Conservation (phyloP, 2,113 vertebrate genomes). For the Microtus richardsoni region DNA sequence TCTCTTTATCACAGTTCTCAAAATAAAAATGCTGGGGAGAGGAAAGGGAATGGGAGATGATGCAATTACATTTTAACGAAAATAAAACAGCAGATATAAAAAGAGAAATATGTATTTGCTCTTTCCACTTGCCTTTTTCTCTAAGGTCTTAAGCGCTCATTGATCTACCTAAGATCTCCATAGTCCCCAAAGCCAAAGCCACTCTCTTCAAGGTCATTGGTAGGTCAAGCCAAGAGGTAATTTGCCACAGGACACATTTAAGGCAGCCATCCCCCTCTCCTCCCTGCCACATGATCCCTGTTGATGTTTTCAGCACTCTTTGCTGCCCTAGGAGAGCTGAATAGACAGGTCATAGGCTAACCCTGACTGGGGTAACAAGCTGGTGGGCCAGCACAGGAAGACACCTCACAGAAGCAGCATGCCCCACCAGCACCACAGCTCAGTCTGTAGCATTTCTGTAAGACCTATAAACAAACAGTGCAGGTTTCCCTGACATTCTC, state of each 20-base stretch:
- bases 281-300: background rate
- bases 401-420: background rate
- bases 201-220: background rate
- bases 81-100: background rate
- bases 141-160: background rate
- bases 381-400: background rate
- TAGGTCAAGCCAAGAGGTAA: background rate
- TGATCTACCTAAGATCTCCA: background rate
- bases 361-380: no score
- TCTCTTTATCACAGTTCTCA: background rate
- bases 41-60: background rate
- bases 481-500: background rate
- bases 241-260: background rate
- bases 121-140: background rate
- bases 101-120: background rate
- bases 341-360: fast-evolving
- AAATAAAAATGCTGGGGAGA: background rate
- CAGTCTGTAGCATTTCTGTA: background rate
- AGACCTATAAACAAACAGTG: background rate
- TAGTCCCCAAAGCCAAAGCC: background rate
- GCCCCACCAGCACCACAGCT: background rate
- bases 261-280: background rate
- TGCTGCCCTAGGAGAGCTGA: background rate
- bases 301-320: background rate
- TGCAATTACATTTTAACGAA: background rate